Percentiles rank a stretch among this genome's conserved stretches.
phyloP scores from a whole-genome alignment of 92 coral and sea anemone species.

The Pocillopora grandis region DNA sequence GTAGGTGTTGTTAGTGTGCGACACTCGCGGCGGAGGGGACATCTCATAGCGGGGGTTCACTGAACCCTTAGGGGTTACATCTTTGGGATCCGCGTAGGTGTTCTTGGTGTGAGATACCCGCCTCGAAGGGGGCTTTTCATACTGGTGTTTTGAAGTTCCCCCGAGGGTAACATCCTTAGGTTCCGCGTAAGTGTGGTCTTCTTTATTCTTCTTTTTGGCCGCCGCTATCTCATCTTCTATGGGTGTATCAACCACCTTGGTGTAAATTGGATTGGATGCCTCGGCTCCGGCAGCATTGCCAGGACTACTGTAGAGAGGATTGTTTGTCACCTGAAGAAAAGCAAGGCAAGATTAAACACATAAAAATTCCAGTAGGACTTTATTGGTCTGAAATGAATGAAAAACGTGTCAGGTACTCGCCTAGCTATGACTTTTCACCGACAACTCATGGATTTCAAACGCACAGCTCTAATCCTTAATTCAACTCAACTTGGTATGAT shows the following conservation, averaged over 20 bases:
- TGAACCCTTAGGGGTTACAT: no score
- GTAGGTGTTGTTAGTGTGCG: no score
- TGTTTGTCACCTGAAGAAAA: conserved; percentile 16
- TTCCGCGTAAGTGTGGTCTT: conserved; percentile 19
- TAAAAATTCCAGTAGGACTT: no score
- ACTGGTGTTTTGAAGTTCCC: not conserved
- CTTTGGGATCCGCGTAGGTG: no score
- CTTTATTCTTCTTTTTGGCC: conserved; percentile 13
- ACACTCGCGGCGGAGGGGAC: no score
- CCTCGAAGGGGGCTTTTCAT: conserved; percentile 1
- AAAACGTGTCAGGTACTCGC: no score
- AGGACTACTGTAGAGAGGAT: conserved; percentile 15
- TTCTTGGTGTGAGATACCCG: conserved; percentile 4
- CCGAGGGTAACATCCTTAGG: not conserved
- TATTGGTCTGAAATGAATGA: no score
- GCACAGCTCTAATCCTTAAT: no score
- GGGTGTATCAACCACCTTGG: conserved; percentile 10
- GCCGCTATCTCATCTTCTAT: conserved; percentile 3
- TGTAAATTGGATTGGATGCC: not conserved
- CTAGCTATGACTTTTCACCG: no score
- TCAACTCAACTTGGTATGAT: no score
- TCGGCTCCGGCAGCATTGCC: not conserved
- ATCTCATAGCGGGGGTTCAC: no score
- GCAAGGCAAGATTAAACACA: not conserved
- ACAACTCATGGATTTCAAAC: no score